phyloP scores from a whole-genome alignment of 2,113 vertebrate species.

The Anser brachyrhynchus region DNA sequence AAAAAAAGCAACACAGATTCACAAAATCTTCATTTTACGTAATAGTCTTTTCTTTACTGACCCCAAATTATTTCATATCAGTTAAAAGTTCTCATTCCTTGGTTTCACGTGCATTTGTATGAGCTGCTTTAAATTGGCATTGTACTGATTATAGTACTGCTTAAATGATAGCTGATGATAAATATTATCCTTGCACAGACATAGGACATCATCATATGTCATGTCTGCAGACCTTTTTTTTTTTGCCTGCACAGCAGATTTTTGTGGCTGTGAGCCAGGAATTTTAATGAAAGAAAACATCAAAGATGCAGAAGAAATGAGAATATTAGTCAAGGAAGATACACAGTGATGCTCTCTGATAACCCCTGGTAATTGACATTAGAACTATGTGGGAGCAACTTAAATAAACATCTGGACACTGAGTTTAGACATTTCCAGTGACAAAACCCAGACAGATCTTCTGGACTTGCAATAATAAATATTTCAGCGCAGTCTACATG shows the following conservation, averaged over 20 bases:
- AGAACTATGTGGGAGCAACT: conserved; percentile 87
- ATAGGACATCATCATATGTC: conserved; percentile 65
- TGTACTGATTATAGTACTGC: conserved; percentile 32
- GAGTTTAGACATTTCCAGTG: conserved; percentile 89
- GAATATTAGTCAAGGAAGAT: conserved; percentile 87
- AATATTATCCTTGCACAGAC: conserved; percentile 72
- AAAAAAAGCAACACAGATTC: not conserved
- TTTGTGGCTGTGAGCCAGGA: conserved; percentile 77
- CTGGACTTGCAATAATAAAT: conserved; percentile 94
- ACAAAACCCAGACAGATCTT: conserved; percentile 90
- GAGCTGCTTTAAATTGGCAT: conserved; percentile 35
- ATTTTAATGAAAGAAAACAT: conserved; percentile 88
- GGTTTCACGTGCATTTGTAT: conserved; percentile 12
- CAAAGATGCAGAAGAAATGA: conserved; percentile 84
- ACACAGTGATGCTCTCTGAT: conserved; percentile 92
- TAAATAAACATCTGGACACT: conserved; percentile 88
- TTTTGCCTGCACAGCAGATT: conserved; percentile 75
- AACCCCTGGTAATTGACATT: conserved; percentile 91
- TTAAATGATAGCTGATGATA: conserved; percentile 74
- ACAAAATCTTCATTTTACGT: not conserved
- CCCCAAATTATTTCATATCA: not conserved
- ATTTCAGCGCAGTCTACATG: conserved; percentile 85
- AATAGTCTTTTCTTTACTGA: conserved; percentile 6
- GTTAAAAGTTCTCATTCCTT: conserved; percentile 17
- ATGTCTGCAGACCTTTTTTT: conserved; percentile 57